Base-by-base conservation (phyloP, 2,113 vertebrate species). In the Bos javanicus region DNA sequence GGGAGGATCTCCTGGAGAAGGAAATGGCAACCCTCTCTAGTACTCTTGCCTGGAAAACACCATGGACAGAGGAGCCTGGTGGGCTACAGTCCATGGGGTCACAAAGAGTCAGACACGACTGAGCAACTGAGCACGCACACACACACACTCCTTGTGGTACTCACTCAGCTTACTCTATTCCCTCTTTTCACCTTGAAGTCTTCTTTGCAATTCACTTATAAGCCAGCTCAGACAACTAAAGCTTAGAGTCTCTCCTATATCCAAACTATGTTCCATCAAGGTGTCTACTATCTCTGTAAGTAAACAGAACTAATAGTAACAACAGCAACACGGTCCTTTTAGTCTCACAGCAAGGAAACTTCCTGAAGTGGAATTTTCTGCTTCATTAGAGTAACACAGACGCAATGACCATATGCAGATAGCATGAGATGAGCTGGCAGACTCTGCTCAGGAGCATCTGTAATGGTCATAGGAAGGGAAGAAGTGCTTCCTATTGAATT, bases 351-450 rank as follows among this genome's bases (percentile, higher is more conserved):
- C 46, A 82, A 97, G 82, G 84, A 98, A 90, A 98, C 87, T 89
- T 96, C 95, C 97, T 97, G 82, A 62, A 98, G 50, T 96, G 90
- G 92, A 82, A 90, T 82, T 98, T 98, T 98, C 97, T 97, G 95
- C 97, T 98, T 98, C 97, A 97, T 98, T 98, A 98, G 91, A 96
- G 89, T 95, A 95, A 98, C 95, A 93, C 94, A 96, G 97, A 98
- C 97, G 98, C 95, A 94, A 98, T 90, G 91, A 87, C 71, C 94
- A 81, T 97, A 97, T 96, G 96, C 78, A 98, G 86, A 98, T 46
- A 87, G 80, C 57, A 89, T 16, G 76, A 88, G 94, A 95, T 85
- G 94, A 83, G 81, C 91, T 87, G 15, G 54, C 64, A 71, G 74
- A 85, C 90, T 89, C 87, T 88, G 59, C 43, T 87, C 48, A 36